Conservation (phyloP, 2,113 vertebrate genomes). For the Coryphaenoides rupestris region DNA sequence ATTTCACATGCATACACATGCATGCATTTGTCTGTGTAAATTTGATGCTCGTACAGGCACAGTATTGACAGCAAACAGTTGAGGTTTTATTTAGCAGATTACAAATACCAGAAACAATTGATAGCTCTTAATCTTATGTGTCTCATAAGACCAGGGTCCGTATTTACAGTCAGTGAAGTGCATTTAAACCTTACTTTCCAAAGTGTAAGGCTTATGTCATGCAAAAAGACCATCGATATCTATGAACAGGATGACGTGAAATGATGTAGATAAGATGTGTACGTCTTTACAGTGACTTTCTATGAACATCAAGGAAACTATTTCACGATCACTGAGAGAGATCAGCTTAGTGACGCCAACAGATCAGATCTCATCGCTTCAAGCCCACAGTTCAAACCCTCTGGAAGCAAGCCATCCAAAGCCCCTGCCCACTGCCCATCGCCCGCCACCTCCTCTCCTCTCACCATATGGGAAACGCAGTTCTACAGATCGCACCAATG, state of each 20-base stretch:
- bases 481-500: neutral
- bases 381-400: neutral
- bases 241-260: too few relatives aligned
- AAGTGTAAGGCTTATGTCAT: slow-evolving; percentile 43
- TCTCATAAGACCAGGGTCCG: too few relatives aligned
- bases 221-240: too few relatives aligned
- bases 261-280: too few relatives aligned
- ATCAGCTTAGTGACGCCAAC: too few relatives aligned
- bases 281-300: too few relatives aligned
- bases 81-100: slow-evolving; percentile 21
- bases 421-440: slow-evolving; percentile 1
- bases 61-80: slow-evolving; percentile 21
- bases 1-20: too few relatives aligned
- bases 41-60: slow-evolving; percentile 38
- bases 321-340: too few relatives aligned
- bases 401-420: neutral
- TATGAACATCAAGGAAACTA: too few relatives aligned
- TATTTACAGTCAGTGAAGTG: slow-evolving; percentile 20
- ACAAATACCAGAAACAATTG: slow-evolving; percentile 5
- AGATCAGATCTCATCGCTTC: too few relatives aligned
- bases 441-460: too few relatives aligned
- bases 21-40: too few relatives aligned
- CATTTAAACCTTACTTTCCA: slow-evolving; percentile 16
- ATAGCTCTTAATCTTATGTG: neutral
- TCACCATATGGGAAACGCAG: neutral